Evolutionary conservation across 1,140 invertebrate genomes (phyloP).

Genomic region (Theocolax elegans): DNA sequence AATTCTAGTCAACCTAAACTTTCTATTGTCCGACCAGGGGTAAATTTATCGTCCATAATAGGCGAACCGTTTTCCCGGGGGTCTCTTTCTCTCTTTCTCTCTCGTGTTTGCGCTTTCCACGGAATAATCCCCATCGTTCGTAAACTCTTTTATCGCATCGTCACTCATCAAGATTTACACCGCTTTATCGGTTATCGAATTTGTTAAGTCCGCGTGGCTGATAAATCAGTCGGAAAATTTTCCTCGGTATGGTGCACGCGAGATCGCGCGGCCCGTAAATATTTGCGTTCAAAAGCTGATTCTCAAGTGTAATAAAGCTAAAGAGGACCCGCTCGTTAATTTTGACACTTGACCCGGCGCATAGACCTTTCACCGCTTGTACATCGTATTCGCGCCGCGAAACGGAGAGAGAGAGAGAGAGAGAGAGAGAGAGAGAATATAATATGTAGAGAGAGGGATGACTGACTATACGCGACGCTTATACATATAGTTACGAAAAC

Average conservation of each 20-base stretch:
- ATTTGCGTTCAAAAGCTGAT: too few relatives aligned
- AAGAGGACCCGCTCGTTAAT: too few relatives aligned
- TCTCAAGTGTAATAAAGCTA: too few relatives aligned
- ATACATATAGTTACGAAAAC: constrained; percentile 54
- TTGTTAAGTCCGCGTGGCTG: not conserved
- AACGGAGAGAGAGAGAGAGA: not conserved
- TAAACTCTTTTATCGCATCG: constrained; percentile 18
- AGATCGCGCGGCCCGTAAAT: not conserved
- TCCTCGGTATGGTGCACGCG: too few relatives aligned
- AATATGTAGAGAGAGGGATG: too few relatives aligned
- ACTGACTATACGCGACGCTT: constrained; percentile 46
- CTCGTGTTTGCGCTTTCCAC: not conserved
- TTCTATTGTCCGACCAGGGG: too few relatives aligned
- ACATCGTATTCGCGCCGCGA: too few relatives aligned
- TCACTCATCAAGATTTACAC: not conserved
- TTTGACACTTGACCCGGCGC: constrained; percentile 2
- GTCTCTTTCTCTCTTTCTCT: not conserved
- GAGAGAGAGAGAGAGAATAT: constrained; percentile 38
- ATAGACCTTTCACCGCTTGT: too few relatives aligned
- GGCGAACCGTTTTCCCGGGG: not conserved
- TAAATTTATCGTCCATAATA: not conserved
- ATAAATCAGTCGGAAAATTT: too few relatives aligned
- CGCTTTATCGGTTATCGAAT: not conserved
- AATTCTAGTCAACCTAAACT: too few relatives aligned
- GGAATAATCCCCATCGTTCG: not conserved